Percentiles rank a stretch among this genome's conserved stretches.
These are phyloP conservation scores for Branchinecta lynchi DNA, from an alignment of 1,140 invertebrate genomes.

Conservation along the genomic window DNA sequence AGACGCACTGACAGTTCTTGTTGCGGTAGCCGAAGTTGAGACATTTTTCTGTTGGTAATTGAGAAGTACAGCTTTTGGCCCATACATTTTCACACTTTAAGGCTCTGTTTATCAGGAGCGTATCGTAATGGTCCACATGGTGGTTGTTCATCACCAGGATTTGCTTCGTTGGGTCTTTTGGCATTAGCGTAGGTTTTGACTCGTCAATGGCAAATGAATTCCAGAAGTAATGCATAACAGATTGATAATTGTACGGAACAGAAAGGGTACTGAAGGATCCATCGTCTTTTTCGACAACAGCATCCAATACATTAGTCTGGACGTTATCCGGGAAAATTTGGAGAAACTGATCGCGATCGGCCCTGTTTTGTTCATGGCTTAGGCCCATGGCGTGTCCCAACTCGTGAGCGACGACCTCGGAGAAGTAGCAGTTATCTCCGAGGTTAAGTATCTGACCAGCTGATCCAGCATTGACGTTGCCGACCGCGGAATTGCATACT, in stretches of 20 bases:
- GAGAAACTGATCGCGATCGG: slow-evolving; percentile 26
- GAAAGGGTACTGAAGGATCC: neutral
- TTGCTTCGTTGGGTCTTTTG: slow-evolving; percentile 11
- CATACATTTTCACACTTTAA: neutral
- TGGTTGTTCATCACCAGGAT: neutral
- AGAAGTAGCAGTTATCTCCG: neutral
- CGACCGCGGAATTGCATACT: neutral
- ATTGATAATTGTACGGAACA: neutral
- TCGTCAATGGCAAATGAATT: neutral
- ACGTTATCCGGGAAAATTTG: slow-evolving; percentile 14
- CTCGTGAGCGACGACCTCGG: slow-evolving; percentile 29
- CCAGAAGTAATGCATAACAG: neutral
- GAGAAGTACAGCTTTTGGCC: neutral
- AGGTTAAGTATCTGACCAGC: neutral
- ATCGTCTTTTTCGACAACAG: neutral
- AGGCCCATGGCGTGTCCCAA: slow-evolving; percentile 33
- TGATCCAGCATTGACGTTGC: too few species aligned
- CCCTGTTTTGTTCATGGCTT: slow-evolving; percentile 27
- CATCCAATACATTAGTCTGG: neutral
- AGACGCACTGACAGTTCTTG: neutral
- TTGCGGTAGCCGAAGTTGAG: neutral
- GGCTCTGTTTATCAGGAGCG: neutral
- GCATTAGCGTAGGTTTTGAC: neutral
- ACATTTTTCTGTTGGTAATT: neutral
- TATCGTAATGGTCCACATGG: neutral